A percentile compares a stretch with the other conserved stretches of the same genome.
Evolutionary conservation across 2,113 vertebrate genomes (phyloP).

Genomic region (Nycticryphes semicollaris): DNA sequence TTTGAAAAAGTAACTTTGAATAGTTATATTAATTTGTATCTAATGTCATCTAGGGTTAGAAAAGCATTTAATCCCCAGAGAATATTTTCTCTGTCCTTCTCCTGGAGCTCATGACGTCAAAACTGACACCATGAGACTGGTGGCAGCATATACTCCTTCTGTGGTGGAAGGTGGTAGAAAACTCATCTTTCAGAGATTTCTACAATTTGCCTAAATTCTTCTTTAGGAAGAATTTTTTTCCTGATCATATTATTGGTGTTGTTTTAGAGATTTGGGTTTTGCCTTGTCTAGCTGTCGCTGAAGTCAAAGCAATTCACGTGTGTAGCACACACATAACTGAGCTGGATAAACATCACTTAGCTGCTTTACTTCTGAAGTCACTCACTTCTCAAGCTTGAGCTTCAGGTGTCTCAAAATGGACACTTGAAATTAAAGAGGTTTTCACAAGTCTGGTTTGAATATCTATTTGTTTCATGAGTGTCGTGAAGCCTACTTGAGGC

Average conservation of each 20-base stretch:
- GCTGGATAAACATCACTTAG: neutral
- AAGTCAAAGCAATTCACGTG: neutral
- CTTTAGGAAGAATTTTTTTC: neutral
- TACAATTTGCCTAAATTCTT: neutral
- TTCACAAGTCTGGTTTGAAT: neutral
- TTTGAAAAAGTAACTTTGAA: conserved; percentile 1
- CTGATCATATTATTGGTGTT: neutral
- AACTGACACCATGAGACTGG: neutral
- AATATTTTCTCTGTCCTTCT: neutral
- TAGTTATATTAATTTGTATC: neutral
- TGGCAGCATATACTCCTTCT: neutral
- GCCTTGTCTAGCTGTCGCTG: neutral
- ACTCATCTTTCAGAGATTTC: neutral
- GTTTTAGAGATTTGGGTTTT: neutral
- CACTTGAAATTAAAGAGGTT: neutral
- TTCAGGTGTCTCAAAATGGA: neutral
- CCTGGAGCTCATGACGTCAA: neutral
- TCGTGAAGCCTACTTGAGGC: neutral
- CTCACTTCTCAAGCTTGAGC: neutral
- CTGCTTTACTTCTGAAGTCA: neutral
- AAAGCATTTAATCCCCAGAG: neutral
- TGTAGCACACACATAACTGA: neutral
- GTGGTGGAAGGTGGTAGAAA: neutral
- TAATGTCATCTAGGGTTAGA: neutral
- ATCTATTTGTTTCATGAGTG: neutral